Base-by-base conservation (phyloP, 2,888 invertebrate genomes). In the Achlya flavicornis region DNA sequence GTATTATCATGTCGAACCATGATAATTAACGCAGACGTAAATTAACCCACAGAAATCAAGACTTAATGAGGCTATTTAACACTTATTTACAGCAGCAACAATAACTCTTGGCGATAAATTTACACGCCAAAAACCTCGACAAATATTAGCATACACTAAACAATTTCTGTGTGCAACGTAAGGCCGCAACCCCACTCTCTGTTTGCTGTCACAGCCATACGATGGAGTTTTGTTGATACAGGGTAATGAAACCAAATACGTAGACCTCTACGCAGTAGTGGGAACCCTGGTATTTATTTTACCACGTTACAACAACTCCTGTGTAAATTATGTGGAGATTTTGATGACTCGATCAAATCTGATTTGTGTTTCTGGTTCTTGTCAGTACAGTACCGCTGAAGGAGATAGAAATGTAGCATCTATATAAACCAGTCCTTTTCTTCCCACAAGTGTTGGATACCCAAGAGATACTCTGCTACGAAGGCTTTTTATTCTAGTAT, bases 231-330 rank as follows among this genome's bases (percentile, higher is more conserved):
- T 82, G 81, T 84, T 83, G 76, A 75, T 73, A 75, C 76, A 77
- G 73, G 67, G 78, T 82, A 84, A 84, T 83, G 81, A 83, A 84
- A 82, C 80, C 82, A 82, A 84, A 84, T 82, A 81, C 75, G 64
- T 59, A 63, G 69, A 64, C 64, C 67, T 33, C 58, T 64, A 62
- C 58, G 14, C 33, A 53, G 63, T 63, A 60, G 41, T 66, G 62
- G 63, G 63, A 10, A 67, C 61, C 57, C 66, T 65, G 65, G 62
- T 58, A 61, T 60, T 64, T 64, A 60, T 62, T 63, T 64, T 69
- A 69, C 62, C 65, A 66, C 58, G 64, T 58, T 58, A 53, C 38
- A 53, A n/a, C 6, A 26, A 32, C 59, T 61, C 63, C 53, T 33
- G 26, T n/a, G 41, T 46, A n/a, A 32, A 41, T 32, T 19, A 32